Conservation (phyloP, 2,113 vertebrate genomes). For the Pontoporia blainvillei region DNA sequence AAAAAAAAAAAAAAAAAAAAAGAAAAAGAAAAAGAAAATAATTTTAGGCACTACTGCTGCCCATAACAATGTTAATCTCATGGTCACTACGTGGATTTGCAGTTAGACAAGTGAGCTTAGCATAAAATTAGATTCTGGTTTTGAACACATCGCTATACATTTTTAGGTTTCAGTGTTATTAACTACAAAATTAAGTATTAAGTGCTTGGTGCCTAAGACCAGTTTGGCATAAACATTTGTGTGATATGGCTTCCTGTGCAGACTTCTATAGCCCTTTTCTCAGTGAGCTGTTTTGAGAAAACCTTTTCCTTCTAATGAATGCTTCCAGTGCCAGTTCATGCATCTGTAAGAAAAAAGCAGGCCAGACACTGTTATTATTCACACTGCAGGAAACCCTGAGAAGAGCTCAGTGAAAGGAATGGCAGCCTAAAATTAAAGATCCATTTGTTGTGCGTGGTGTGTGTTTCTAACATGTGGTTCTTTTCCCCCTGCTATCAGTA, state of each 20-base stretch:
- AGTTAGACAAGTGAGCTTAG: neutral
- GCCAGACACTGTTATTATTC: conserved; percentile 43
- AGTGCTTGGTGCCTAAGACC: neutral
- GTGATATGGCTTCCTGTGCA: neutral
- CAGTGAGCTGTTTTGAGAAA: neutral
- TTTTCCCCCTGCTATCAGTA: neutral
- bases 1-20: too few species aligned
- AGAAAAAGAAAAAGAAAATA: neutral
- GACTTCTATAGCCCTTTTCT: neutral
- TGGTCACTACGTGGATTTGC: neutral
- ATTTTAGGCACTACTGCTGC: neutral
- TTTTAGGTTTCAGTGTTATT: neutral
- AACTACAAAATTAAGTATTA: neutral
- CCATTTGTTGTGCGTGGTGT: neutral
- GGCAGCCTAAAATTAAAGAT: conserved; percentile 64
- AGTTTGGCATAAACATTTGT: neutral
- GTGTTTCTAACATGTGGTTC: conserved; percentile 22
- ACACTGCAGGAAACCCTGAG: neutral
- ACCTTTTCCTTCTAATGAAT: neutral
- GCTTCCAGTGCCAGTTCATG: neutral
- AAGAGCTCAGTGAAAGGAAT: neutral
- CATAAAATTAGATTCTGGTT: neutral
- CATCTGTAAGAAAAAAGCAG: conserved; percentile 14
- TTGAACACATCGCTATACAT: neutral
- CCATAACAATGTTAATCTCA: neutral